phyloP scores from a whole-genome alignment of 2,113 vertebrate species.

The Clarias batrachus region DNA sequence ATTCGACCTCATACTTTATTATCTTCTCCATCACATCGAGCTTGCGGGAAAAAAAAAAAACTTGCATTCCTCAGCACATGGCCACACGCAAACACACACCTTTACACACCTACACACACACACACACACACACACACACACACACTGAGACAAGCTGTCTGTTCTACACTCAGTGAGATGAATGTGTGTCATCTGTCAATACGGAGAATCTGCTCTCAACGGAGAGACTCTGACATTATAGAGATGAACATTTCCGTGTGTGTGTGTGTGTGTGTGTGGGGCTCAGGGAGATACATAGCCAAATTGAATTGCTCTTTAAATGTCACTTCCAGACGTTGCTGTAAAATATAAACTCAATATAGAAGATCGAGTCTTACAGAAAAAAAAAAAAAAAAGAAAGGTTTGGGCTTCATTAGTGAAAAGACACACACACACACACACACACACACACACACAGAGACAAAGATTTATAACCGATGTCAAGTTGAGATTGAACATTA shows the following conservation, averaged over 20 bases:
- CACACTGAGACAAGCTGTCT: conserved; percentile 3
- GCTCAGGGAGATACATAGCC: neutral
- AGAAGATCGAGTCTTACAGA: neutral
- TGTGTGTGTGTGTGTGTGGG: conserved; percentile 2
- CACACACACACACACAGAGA: conserved; percentile 33
- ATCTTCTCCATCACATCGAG: conserved; percentile 52
- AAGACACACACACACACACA: conserved; percentile 14
- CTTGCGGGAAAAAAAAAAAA: conserved; percentile 1
- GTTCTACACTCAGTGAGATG: conserved; percentile 17
- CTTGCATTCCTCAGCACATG: conserved; percentile 35
- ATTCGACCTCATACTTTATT: conserved; percentile 59
- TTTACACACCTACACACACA: conserved; percentile 30
- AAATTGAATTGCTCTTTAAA: conserved; percentile 27
- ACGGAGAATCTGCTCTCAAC: conserved; percentile 10
- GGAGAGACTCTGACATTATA: conserved; percentile 18
- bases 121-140: conserved; percentile 22
- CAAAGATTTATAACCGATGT: conserved; percentile 17
- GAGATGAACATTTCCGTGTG: conserved; percentile 10
- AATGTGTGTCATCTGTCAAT: conserved; percentile 34
- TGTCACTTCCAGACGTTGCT: conserved; percentile 32
- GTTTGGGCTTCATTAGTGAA: conserved; percentile 3
- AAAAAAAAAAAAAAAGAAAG: neutral
- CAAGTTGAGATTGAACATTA: conserved; percentile 35
- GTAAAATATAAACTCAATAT: conserved; percentile 16
- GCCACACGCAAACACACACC: conserved; percentile 18